Evolutionary conservation across 2,113 vertebrate species (phyloP).

Genomic region (Neomonachus schauinslandi): DNA sequence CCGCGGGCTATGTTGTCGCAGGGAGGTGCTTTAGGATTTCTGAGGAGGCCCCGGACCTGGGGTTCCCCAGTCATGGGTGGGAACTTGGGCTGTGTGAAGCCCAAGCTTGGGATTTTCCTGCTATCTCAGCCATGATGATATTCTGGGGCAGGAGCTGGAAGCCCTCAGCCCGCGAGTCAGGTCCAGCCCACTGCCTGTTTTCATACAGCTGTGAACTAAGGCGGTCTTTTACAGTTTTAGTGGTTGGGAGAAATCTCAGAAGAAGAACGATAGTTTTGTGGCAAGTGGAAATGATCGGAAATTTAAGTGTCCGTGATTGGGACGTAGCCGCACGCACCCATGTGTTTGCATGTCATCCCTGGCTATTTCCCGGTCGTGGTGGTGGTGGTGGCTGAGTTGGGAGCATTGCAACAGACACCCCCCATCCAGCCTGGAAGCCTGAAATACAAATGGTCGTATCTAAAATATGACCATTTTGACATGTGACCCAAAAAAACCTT

Average conservation of each 20-base stretch:
- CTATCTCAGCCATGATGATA: accelerated
- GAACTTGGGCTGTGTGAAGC: background rate
- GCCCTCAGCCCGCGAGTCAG: accelerated
- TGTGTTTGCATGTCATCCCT: accelerated
- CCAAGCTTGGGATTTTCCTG: background rate
- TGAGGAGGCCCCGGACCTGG: background rate
- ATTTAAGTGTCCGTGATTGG: background rate
- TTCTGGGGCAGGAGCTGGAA: background rate
- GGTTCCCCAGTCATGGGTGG: background rate
- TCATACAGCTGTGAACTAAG: accelerated
- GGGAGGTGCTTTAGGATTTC: background rate
- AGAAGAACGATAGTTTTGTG: background rate
- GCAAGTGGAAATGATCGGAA: background rate
- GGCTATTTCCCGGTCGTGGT: background rate
- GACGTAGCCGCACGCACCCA: accelerated
- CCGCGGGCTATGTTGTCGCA: accelerated
- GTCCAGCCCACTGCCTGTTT: background rate
- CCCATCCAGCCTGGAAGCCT: accelerated
- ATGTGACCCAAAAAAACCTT: accelerated
- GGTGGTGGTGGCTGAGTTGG: too few species aligned
- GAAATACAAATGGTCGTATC: background rate
- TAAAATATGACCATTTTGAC: background rate
- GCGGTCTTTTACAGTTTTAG: background rate
- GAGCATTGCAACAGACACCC: background rate
- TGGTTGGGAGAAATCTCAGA: background rate